Evolutionary conservation across 1,140 invertebrate species (phyloP).

Genomic region (Lucilia cuprina): DNA sequence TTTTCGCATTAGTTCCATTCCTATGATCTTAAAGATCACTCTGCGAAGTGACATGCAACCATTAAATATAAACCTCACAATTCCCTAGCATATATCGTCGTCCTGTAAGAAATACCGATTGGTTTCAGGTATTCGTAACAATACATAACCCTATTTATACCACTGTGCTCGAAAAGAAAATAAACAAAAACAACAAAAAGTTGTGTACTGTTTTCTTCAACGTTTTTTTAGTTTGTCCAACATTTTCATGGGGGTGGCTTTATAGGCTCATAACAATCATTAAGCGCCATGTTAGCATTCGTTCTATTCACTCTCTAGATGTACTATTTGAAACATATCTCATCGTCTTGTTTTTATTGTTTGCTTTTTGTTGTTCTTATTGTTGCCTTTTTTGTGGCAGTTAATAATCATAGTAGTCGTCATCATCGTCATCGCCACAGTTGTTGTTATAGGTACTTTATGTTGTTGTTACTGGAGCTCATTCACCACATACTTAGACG

Average conservation of each 20-base stretch:
- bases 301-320: not conserved
- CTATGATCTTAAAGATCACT: too few species aligned
- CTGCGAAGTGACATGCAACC: too few species aligned
- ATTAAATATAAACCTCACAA: too few species aligned
- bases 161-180: not conserved
- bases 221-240: too few species aligned
- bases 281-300: constrained; percentile 25
- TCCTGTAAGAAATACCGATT: too few species aligned
- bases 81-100: too few species aligned
- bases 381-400: not conserved
- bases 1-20: too few species aligned
- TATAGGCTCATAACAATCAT: constrained; percentile 32
- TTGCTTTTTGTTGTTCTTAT: not conserved
- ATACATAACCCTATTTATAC: not conserved
- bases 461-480: constrained; percentile 24
- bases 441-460: not conserved
- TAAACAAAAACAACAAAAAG: not conserved
- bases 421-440: too few species aligned
- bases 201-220: not conserved
- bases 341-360: constrained; percentile 4
- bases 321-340: not conserved
- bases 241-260: constrained; percentile 29
- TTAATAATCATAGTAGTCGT: constrained; percentile 20
- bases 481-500: constrained; percentile 31
- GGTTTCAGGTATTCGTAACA: too few species aligned